Conservation (phyloP, 2,797 vertebrate species). For the Cossypha polioptera region DNA sequence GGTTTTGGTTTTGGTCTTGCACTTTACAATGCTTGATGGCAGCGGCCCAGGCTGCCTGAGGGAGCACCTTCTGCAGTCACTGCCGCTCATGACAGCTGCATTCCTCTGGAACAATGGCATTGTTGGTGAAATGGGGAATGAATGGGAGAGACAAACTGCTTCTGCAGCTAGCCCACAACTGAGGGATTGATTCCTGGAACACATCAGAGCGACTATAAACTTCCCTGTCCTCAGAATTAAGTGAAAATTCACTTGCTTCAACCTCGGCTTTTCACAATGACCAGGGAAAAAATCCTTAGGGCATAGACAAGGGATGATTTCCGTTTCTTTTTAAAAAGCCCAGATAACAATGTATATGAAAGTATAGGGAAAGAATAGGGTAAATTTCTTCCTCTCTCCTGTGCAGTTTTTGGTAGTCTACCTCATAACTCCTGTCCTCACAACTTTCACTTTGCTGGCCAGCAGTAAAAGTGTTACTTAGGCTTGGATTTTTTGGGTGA, state of each 20-base stretch:
- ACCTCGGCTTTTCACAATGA: neutral
- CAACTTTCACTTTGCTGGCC: neutral
- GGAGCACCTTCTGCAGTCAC: conserved; percentile 63
- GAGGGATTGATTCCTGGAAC: conserved; percentile 51
- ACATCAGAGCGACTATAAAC: conserved; percentile 43
- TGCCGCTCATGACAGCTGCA: conserved; percentile 15
- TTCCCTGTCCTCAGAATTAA: conserved; percentile 23
- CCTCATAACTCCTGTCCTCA: neutral
- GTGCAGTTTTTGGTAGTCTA: neutral
- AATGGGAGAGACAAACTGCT: conserved; percentile 57
- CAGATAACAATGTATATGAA: neutral
- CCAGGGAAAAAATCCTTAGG: neutral
- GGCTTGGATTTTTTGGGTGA: neutral
- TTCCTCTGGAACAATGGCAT: conserved; percentile 65
- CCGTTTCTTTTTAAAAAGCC: neutral
- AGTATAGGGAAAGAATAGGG: neutral
- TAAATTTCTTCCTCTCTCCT: neutral
- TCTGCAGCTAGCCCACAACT: conserved; percentile 60
- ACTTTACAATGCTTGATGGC: conserved; percentile 47
- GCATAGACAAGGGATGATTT: neutral
- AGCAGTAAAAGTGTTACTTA: neutral
- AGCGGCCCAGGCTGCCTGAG: conserved; percentile 5
- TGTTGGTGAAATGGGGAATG: conserved; percentile 34
- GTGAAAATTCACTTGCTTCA: conserved; percentile 50
- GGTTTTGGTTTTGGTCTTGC: conserved; percentile 58